Conservation (phyloP, 2,113 vertebrate genomes). For the Halichoeres trimaculatus region DNA sequence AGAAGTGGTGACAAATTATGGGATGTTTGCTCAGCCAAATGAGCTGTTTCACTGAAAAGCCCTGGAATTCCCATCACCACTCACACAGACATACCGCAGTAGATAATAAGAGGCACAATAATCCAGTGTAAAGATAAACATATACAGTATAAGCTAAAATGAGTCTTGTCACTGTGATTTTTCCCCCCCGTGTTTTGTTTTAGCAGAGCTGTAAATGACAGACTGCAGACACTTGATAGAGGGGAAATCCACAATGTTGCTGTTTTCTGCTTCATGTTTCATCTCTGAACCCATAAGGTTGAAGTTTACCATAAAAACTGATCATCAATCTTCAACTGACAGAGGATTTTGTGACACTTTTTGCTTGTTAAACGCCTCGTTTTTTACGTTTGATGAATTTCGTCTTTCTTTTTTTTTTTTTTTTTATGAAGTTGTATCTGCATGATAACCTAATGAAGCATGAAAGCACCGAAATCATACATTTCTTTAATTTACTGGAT, state of each 20-base stretch:
- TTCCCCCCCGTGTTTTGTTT: conserved; percentile 20
- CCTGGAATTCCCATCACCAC: not conserved
- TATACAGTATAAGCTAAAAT: not conserved
- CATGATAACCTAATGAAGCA: not conserved
- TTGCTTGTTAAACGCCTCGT: not conserved
- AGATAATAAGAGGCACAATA: not conserved
- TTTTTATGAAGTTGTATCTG: not conserved
- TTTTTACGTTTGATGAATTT: not conserved
- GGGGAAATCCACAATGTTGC: conserved; percentile 50
- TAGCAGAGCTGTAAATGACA: conserved; percentile 39
- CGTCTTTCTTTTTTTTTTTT: no score
- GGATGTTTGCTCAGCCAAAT: not conserved
- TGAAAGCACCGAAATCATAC: not conserved
- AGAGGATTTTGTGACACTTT: not conserved
- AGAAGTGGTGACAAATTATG: no score
- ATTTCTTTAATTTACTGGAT: not conserved
- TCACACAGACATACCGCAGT: not conserved
- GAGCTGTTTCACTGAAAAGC: not conserved
- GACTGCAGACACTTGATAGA: conserved; percentile 25
- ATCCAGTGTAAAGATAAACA: not conserved
- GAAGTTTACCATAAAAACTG: conserved; percentile 13
- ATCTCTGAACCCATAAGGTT: conserved; percentile 6
- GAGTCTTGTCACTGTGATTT: not conserved
- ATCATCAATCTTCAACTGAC: conserved; percentile 15
- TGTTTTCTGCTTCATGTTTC: conserved; percentile 39